phyloP scores from a whole-genome alignment of 2,888 invertebrate species.

The Chelonus formosanus region DNA sequence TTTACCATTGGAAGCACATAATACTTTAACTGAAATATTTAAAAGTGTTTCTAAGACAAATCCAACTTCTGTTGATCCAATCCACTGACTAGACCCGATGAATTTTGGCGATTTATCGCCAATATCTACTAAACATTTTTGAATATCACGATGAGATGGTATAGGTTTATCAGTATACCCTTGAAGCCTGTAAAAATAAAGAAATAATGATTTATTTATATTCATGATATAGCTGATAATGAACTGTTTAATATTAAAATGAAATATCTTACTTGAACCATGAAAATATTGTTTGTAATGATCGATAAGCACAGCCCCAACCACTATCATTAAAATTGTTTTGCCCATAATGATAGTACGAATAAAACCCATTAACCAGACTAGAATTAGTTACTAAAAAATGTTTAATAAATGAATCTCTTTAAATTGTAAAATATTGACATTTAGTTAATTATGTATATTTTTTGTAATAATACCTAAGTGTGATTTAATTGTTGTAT shows the following conservation, averaged over 20 bases:
- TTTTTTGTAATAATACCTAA: slow-evolving; percentile 45
- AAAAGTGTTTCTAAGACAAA: slow-evolving; percentile 87
- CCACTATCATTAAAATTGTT: slow-evolving; percentile 93
- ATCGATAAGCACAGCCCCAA: slow-evolving; percentile 99
- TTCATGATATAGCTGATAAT: too few species aligned
- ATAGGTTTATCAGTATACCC: slow-evolving; percentile 81
- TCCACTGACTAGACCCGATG: slow-evolving; percentile 94
- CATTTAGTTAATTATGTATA: too few species aligned
- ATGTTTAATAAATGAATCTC: slow-evolving; percentile 17
- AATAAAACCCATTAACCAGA: slow-evolving; percentile 84
- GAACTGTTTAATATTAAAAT: background rate
- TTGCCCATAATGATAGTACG: slow-evolving; percentile 97
- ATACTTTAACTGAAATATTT: slow-evolving; percentile 80
- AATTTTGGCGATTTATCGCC: slow-evolving; percentile 91
- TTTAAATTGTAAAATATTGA: too few species aligned
- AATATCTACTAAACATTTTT: slow-evolving; percentile 91
- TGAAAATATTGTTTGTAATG: slow-evolving; percentile 94
- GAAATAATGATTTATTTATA: background rate
- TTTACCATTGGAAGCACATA: slow-evolving; percentile 85
- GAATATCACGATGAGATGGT: slow-evolving; percentile 87
- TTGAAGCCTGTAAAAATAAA: slow-evolving; percentile 70
- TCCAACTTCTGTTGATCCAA: slow-evolving; percentile 96
- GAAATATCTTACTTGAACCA: slow-evolving; percentile 79
- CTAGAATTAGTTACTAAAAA: slow-evolving; percentile 53
- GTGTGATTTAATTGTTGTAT: slow-evolving; percentile 68